Evolutionary conservation across 1,140 invertebrate genomes (phyloP), one percentile per base, ranked within the genome.

Genomic region (Spodoptera litura): DNA sequence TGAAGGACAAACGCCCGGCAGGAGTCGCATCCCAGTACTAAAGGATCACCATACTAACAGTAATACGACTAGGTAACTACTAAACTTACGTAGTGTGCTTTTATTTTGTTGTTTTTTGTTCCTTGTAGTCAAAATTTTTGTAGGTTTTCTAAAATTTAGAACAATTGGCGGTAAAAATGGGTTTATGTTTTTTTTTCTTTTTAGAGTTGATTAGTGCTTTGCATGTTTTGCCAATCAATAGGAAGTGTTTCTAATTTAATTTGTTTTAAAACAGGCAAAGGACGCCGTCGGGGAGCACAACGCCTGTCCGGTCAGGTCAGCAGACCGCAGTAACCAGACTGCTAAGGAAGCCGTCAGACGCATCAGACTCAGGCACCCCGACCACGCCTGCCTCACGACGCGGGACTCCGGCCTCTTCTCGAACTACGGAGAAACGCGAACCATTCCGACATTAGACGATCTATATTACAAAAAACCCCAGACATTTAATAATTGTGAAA

Each of bases 281-380:
- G 91, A 97, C 96, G 85, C 96, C 96, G 53, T 97, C 96, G 2
- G 96, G 96, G 25, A 96, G 96, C 49, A 96, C 96, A 74, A 97
- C 96, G 2, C 96, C 96, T 51, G 95, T 97, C 77, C 95, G 96
- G 10, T 94, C 96, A 20, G 96, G 96, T 9, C 95, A 95, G 83
- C 91, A 94, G 80, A 96, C 96, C 9, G 95, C 95, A 10, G 95
- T 95, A n/a, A 95, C 96, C 38, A 96, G 96, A 81, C 85, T 97
- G n/a, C 88, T 96, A 25, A 91, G 96, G 53, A 96, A 96, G 88
- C 94, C 96, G 52, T 97, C 96, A 3, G 96, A 96, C 80, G 96
- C 96, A 2, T 96, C 96, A 0, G 95, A 96, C 12, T 95, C 81
- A 87, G 85, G 90, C 71, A 87, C 93, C 10, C 90, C 93, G 13